Conservation (phyloP, 2,888 invertebrate species). For the Orthosia gracilis region DNA sequence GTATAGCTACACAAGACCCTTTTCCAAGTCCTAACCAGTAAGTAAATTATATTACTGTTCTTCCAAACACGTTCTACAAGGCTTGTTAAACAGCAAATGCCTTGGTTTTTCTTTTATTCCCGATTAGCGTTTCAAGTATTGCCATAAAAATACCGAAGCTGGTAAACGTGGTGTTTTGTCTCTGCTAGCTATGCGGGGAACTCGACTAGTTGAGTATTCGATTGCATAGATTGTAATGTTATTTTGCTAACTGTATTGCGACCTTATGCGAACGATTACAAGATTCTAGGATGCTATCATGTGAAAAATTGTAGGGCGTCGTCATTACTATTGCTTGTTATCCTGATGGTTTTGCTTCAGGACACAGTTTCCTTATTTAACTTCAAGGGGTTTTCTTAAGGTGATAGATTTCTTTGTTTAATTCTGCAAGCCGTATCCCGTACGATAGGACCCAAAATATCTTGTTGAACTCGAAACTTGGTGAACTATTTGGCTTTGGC, state of each 20-base stretch:
- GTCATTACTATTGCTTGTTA: too few species aligned
- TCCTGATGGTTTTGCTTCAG: too few species aligned
- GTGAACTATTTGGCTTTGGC: too few species aligned
- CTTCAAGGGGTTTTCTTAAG: not conserved
- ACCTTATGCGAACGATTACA: not conserved
- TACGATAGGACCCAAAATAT: too few species aligned
- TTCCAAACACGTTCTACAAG: slow-evolving; percentile 13
- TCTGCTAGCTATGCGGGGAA: slow-evolving; percentile 17
- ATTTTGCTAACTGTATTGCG: slow-evolving; percentile 33
- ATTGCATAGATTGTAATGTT: slow-evolving; percentile 13
- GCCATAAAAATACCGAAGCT: slow-evolving; percentile 36
- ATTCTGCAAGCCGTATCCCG: too few species aligned
- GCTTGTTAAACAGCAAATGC: slow-evolving; percentile 15
- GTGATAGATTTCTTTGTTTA: too few species aligned
- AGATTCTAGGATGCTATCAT: not conserved
- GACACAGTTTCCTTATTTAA: not conserved
- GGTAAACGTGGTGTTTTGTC: not conserved
- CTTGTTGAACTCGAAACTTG: too few species aligned
- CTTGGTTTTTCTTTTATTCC: slow-evolving; percentile 29
- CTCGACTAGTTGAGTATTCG: slow-evolving; percentile 11
- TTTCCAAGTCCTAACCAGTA: not conserved
- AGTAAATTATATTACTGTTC: not conserved
- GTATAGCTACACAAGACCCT: not conserved
- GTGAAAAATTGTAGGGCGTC: not conserved
- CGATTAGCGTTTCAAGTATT: slow-evolving; percentile 36